A percentile compares a stretch with the other conserved stretches of the same genome.
Conservation (phyloP, 2,888 invertebrate species). For the Trichogramma evanescens region DNA sequence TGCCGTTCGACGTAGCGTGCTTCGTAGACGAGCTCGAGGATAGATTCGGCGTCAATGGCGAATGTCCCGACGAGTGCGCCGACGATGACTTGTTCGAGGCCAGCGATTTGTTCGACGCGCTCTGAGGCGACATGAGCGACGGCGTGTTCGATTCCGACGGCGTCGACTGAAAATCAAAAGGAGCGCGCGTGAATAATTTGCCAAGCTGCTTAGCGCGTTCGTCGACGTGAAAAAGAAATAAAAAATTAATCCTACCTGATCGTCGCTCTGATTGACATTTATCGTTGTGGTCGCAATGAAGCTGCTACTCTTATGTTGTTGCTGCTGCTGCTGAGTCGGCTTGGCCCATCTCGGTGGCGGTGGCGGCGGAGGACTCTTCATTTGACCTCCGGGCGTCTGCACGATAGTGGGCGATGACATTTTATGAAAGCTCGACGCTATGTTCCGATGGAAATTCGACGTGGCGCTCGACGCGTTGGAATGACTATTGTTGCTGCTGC, state of each 20-base stretch:
- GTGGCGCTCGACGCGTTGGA: slow-evolving; percentile 23
- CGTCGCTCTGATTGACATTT: slow-evolving; percentile 55
- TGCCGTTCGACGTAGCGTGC: slow-evolving; percentile 25
- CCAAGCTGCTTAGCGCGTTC: neutral
- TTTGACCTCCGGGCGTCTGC: slow-evolving; percentile 24
- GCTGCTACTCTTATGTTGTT: slow-evolving; percentile 52
- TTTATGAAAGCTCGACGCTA: slow-evolving; percentile 34
- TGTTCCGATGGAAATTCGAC: slow-evolving; percentile 40
- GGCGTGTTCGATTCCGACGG: slow-evolving; percentile 42
- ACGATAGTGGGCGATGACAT: slow-evolving; percentile 29
- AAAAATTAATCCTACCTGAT: slow-evolving; percentile 26
- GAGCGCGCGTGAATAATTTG: neutral
- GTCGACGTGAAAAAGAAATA: neutral
- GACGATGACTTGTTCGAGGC: slow-evolving; percentile 30
- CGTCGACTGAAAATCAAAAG: slow-evolving; percentile 32
- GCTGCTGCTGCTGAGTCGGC: slow-evolving; percentile 50
- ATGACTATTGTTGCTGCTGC: slow-evolving; percentile 28
- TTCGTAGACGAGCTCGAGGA: slow-evolving; percentile 23
- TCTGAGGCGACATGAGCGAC: slow-evolving; percentile 38
- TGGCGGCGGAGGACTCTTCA: slow-evolving; percentile 63
- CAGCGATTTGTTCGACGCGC: slow-evolving; percentile 39
- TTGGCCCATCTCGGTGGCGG: slow-evolving; percentile 83
- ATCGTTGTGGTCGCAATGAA: slow-evolving; percentile 80
- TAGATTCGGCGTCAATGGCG: slow-evolving; percentile 34
- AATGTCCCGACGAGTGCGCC: slow-evolving; percentile 24